These are phyloP conservation scores for Chirona hameri DNA, from an alignment of 2,888 invertebrate genomes.

Conservation along the genomic window DNA sequence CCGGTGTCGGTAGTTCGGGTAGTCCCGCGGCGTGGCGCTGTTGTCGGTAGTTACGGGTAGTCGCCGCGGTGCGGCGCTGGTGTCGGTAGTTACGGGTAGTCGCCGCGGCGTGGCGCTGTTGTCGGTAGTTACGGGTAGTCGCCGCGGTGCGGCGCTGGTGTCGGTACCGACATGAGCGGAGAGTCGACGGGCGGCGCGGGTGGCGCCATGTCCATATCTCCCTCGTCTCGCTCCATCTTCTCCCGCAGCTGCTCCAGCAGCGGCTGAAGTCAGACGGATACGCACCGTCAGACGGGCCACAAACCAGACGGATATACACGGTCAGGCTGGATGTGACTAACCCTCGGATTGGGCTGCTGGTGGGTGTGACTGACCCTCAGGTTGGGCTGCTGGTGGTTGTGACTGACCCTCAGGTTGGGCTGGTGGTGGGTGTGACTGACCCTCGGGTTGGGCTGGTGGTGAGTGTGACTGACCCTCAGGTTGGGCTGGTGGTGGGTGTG, in stretches of 20 bases:
- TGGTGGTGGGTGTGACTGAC: too few relatives aligned
- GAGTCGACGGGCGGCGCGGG: constrained; percentile 34
- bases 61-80: background rate
- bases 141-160: constrained; percentile 37
- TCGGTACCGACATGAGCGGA: constrained; percentile 39
- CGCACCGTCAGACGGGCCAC: background rate
- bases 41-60: background rate
- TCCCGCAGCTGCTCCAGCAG: constrained; percentile 1
- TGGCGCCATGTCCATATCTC: background rate
- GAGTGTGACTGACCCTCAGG: too few relatives aligned
- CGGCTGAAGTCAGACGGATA: background rate
- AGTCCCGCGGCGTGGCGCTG: background rate
- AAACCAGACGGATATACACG: background rate
- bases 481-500: too few relatives aligned
- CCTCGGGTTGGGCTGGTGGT: too few relatives aligned
- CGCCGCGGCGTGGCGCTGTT: background rate
- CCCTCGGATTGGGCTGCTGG: too few relatives aligned
- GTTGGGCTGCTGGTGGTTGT: too few relatives aligned
- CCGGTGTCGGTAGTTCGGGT: background rate
- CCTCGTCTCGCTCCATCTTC: constrained; percentile 9
- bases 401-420: too few relatives aligned
- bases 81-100: background rate
- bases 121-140: background rate
- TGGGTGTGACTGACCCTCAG: too few relatives aligned
- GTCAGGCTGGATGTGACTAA: background rate